A percentile compares a stretch with the other conserved stretches of the same genome.
Conservation (phyloP, 2,113 vertebrate genomes). For the Clarias batrachus region DNA sequence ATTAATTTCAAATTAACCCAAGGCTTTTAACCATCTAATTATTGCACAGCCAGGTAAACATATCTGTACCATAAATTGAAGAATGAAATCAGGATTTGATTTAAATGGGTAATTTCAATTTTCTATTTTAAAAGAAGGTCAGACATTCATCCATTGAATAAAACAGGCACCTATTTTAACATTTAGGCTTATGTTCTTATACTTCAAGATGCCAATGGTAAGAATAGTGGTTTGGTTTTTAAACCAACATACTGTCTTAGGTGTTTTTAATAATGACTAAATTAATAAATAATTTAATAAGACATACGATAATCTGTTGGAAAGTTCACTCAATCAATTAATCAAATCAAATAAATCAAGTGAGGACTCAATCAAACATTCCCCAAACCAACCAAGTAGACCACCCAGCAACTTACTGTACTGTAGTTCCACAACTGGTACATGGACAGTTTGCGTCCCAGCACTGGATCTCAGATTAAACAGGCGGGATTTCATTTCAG, state of each 20-base stretch:
- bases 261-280: background rate
- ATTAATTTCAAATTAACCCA: slow-evolving; percentile 63
- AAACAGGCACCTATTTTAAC: background rate
- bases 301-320: background rate
- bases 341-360: background rate
- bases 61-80: background rate
- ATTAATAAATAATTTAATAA: background rate
- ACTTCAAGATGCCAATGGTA: background rate
- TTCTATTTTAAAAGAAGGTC: too few species aligned
- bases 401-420: background rate
- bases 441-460: background rate
- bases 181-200: background rate
- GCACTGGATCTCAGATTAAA: background rate
- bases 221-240: background rate
- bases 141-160: background rate
- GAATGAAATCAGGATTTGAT: background rate
- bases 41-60: slow-evolving; percentile 26
- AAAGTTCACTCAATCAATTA: background rate
- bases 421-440: background rate
- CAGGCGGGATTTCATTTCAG: background rate
- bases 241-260: background rate
- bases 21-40: slow-evolving; percentile 20
- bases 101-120: background rate
- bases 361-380: background rate
- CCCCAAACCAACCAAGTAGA: background rate